These are phyloP conservation scores for Cryptus armator DNA, from an alignment of 2,888 invertebrate genomes.

Conservation along the genomic window DNA sequence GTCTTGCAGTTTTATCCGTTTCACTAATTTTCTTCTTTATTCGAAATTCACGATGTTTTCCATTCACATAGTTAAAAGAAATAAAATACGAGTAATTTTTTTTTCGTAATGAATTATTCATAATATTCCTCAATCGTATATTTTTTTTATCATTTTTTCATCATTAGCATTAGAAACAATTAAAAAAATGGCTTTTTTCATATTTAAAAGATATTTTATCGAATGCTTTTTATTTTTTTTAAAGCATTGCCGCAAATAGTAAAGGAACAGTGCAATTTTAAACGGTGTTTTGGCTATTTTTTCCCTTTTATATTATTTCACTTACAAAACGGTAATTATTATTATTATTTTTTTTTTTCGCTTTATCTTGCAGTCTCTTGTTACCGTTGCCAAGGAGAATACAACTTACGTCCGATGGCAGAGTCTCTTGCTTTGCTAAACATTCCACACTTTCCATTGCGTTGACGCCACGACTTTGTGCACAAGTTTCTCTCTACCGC, in stretches of 20 bases:
- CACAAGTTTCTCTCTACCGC: conserved; percentile 10
- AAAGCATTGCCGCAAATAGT: too few relatives aligned
- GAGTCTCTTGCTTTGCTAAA: conserved; percentile 53
- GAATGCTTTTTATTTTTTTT: too few relatives aligned
- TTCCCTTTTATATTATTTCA: not conserved
- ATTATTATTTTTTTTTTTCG: conserved; percentile 13
- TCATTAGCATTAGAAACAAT: too few relatives aligned
- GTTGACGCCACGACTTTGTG: conserved; percentile 30
- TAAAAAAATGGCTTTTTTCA: too few relatives aligned
- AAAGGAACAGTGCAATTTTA: too few relatives aligned
- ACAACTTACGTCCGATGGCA: conserved; percentile 12
- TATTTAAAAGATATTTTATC: too few relatives aligned
- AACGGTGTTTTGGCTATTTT: too few relatives aligned
- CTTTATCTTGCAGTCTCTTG: conserved; percentile 15
- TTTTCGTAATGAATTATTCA: not conserved
- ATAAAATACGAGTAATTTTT: not conserved
- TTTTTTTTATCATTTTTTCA: not conserved
- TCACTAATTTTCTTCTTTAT: not conserved
- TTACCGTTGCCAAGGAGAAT: conserved; percentile 25
- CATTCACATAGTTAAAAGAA: not conserved
- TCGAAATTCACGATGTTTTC: not conserved
- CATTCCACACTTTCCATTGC: conserved; percentile 59
- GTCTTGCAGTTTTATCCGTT: conserved; percentile 32
- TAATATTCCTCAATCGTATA: not conserved
- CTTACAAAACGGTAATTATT: not conserved